Conservation (phyloP, 2,113 vertebrate genomes). For the Halcyon senegalensis region DNA sequence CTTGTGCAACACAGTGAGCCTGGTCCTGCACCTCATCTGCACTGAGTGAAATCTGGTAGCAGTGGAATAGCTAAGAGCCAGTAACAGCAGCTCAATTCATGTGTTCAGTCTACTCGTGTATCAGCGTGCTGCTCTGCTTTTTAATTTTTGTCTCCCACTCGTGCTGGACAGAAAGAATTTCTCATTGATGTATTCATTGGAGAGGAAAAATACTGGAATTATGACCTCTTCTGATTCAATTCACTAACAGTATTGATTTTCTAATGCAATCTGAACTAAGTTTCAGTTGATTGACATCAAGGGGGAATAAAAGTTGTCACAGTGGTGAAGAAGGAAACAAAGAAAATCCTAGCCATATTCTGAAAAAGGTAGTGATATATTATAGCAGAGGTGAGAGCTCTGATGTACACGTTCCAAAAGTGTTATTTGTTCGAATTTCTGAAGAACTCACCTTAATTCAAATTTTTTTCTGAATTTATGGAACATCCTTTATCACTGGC, state of each 20-base stretch:
- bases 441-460: not conserved
- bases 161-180: constrained; percentile 12
- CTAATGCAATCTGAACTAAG: constrained; percentile 61
- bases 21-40: not conserved
- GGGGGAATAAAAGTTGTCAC: constrained; percentile 10
- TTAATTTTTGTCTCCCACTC: not conserved
- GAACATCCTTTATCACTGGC: not conserved
- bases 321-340: constrained; percentile 24
- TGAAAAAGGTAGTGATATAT: not conserved
- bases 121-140: not conserved
- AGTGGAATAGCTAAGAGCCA: not conserved
- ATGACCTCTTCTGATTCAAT: constrained; percentile 52
- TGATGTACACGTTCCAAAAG: not conserved
- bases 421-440: not conserved
- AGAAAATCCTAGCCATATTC: not conserved
- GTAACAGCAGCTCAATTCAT: not conserved
- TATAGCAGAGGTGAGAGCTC: not conserved
- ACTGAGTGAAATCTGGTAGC: not conserved
- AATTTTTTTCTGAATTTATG: not conserved
- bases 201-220: constrained; percentile 36
- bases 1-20: not conserved
- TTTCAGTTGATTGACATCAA: constrained; percentile 42
- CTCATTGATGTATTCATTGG: constrained; percentile 37
- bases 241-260: constrained; percentile 65
- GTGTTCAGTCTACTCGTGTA: not conserved